phyloP scores from a whole-genome alignment of 2,113 vertebrate species.

The Tragelaphus imberbis region DNA sequence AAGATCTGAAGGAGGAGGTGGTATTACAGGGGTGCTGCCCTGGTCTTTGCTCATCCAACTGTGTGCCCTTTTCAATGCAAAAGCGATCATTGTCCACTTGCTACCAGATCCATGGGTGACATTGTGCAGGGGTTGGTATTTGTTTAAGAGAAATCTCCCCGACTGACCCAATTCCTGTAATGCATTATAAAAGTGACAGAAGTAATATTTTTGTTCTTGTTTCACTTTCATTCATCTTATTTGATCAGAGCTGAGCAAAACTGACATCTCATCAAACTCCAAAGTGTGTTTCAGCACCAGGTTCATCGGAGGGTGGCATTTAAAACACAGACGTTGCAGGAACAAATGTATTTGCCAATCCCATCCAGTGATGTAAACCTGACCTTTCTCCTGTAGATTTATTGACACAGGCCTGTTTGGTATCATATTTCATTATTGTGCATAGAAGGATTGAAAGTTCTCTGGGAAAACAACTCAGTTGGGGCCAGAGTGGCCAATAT shows the following conservation, averaged over 20 bases:
- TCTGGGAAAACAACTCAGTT: constrained; percentile 63
- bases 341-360: constrained; percentile 83
- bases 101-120: constrained; percentile 75
- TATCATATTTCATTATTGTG: constrained; percentile 80
- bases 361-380: constrained; percentile 78
- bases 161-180: constrained; percentile 81
- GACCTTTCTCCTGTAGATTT: constrained; percentile 85
- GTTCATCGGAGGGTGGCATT: constrained; percentile 84
- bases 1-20: background rate
- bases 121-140: constrained; percentile 79
- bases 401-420: constrained; percentile 78
- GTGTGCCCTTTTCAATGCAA: constrained; percentile 55
- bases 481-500: constrained; percentile 36
- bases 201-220: constrained; percentile 83
- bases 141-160: constrained; percentile 80
- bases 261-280: constrained; percentile 86
- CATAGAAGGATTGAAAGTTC: constrained; percentile 65
- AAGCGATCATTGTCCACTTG: constrained; percentile 56
- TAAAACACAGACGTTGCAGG: constrained; percentile 82
- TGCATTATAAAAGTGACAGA: constrained; percentile 79
- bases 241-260: constrained; percentile 86
- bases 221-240: constrained; percentile 86
- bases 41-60: background rate
- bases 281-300: constrained; percentile 78
- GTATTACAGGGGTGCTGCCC: background rate